A percentile compares a stretch with the other conserved stretches of the same genome.
These are phyloP conservation scores for Paramuricea clavata DNA, from an alignment of 92 coral and sea anemone species.

Conservation along the genomic window DNA sequence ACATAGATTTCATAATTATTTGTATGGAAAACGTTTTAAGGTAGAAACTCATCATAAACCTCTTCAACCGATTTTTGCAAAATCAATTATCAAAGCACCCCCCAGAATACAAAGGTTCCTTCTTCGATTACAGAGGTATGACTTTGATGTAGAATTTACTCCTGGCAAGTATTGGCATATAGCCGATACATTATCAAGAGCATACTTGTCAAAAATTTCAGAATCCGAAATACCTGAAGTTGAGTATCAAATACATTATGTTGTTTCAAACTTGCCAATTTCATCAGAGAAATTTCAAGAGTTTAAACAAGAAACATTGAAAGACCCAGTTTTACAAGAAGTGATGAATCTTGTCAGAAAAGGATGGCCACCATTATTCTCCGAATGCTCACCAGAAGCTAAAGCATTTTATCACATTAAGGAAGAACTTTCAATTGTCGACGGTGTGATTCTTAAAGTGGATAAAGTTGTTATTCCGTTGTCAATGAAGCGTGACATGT, in stretches of 20 bases:
- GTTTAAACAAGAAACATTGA: background rate
- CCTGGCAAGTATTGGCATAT: background rate
- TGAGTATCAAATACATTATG: constrained; percentile 6
- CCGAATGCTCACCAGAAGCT: background rate
- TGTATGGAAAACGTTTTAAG: background rate
- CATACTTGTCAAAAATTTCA: background rate
- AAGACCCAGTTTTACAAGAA: constrained; percentile 1
- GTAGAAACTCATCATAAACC: constrained; percentile 15
- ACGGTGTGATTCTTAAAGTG: constrained; percentile 9
- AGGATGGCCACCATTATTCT: background rate
- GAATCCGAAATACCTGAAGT: background rate
- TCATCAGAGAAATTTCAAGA: constrained; percentile 3
- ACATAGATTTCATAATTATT: constrained; percentile 7
- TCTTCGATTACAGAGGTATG: background rate
- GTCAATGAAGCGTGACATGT: constrained; percentile 9
- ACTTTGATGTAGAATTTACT: constrained; percentile 4
- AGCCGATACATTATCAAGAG: constrained; percentile 17
- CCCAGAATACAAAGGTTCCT: constrained; percentile 6
- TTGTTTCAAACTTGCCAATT: background rate
- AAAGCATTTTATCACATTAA: constrained; percentile 8
- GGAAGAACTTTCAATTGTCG: background rate
- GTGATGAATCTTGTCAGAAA: background rate
- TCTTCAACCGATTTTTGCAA: background rate
- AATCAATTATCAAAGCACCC: background rate
- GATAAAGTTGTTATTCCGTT: constrained; percentile 1